Base-by-base conservation (phyloP, 2,888 invertebrate genomes). In the Chrysodeixis includens region DNA sequence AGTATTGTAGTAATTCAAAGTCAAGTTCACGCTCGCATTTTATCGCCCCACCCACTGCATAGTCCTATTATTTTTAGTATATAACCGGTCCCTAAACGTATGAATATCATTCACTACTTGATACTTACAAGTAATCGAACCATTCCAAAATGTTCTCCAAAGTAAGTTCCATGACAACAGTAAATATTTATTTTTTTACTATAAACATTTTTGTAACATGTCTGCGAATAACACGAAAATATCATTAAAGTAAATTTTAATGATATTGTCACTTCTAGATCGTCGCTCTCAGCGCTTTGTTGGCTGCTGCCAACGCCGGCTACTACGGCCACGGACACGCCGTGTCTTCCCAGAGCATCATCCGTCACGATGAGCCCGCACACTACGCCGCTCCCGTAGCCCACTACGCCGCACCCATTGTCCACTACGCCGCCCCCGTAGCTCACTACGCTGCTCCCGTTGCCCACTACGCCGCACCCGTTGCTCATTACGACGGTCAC, bases 301-400 rank as follows among this genome's bases (percentile, higher is more conserved):
- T 95, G 83, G 90, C 91, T 53, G 87, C 95, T 20, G 93, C 93
- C 60, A 91, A 89, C 78, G 96, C 95, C 40, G 95, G 95, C 26
- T 83, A 93, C 26, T 83, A 87, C 35, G 87, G 86, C 9, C 75
- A 81, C 22, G 83, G 56, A n/a, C 59, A 89, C 69, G 92, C 91
- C 2, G 88, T 91, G 10, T 92, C 92, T 22, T 91, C 91, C 16
- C 92, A 92, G 74, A 91, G 87, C 66, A 87, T 93, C 40, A 90
- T 94, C 20, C 85, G 88, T 84, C 92, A 92, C 79, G 92, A 92
- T 0, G 90, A 88, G 57, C 80, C 62, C 71, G 88, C 2, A 82
- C 85, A 79, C 71, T 80, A 86, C 55, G 80, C 82, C 22, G 83
- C 83, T n/a, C 85, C 83, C 10, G 69, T 86, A 10, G 78, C 85